Evolutionary conservation across 2,113 vertebrate species (phyloP).

Genomic region (Hylia prasina): DNA sequence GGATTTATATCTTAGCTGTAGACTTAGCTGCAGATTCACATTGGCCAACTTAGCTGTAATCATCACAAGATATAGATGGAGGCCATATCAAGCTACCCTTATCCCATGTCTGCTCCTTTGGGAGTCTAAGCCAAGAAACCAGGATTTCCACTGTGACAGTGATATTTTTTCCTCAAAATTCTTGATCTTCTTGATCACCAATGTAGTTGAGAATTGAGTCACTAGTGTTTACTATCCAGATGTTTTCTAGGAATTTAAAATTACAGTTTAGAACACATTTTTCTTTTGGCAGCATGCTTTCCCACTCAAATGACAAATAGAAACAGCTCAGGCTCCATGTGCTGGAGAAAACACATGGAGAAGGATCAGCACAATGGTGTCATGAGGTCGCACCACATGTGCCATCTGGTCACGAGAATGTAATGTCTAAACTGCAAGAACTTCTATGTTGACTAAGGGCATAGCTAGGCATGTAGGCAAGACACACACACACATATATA

Average conservation of each 20-base stretch:
- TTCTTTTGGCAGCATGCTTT: not conserved
- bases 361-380: not conserved
- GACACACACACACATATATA: no score
- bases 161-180: not conserved
- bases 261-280: not conserved
- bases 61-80: not conserved
- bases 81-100: not conserved
- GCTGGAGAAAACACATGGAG: not conserved
- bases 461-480: not conserved
- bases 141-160: not conserved
- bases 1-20: not conserved
- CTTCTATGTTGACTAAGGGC: fast-evolving
- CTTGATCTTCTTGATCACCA: not conserved
- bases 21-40: conserved; percentile 3
- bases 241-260: not conserved
- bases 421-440: not conserved
- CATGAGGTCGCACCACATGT: not conserved
- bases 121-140: not conserved
- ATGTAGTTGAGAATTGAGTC: not conserved
- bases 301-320: not conserved
- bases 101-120: not conserved
- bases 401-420: not conserved
- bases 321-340: not conserved
- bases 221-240: not conserved
- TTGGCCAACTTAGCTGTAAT: not conserved